Evolutionary conservation across 2,888 invertebrate genomes (phyloP).

Genomic region (Pammene fasciana): DNA sequence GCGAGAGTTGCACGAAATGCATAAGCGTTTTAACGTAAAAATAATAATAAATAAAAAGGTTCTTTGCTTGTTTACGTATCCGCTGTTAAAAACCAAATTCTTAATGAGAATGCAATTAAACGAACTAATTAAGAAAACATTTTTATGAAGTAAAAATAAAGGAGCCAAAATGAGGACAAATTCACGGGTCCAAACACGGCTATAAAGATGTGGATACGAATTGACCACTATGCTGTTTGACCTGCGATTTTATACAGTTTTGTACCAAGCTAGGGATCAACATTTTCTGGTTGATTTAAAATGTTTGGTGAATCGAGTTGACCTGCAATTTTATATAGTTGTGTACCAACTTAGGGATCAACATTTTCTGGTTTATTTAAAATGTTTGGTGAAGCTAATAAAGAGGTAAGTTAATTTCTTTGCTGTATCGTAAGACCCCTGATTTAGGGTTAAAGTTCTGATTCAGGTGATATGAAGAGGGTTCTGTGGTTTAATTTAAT

Average conservation of each 20-base stretch:
- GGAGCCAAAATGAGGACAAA: constrained; percentile 14
- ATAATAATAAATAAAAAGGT: background rate
- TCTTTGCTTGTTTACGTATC: constrained; percentile 7
- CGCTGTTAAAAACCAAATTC: constrained; percentile 3
- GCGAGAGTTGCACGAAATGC: too few species aligned
- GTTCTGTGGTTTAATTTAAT: background rate
- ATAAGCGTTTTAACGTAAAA: too few species aligned
- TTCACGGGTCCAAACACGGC: background rate
- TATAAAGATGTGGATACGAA: background rate
- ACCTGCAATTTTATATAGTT: background rate
- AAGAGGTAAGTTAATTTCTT: constrained; percentile 14
- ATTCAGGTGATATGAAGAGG: background rate
- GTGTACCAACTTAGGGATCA: background rate
- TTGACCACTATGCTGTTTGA: too few species aligned
- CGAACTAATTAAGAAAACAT: constrained; percentile 29
- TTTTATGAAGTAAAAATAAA: constrained; percentile 19
- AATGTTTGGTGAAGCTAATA: constrained; percentile 1
- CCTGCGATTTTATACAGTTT: too few species aligned
- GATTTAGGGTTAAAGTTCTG: constrained; percentile 3
- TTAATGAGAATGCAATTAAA: constrained; percentile 16
- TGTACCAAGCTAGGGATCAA: too few species aligned
- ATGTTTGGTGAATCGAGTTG: too few species aligned
- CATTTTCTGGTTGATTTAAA: background rate
- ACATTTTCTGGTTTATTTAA: background rate
- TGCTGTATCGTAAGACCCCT: constrained; percentile 25